Base-by-base conservation (phyloP, 2,888 invertebrate species). In the Anoplius nigerrimus region DNA sequence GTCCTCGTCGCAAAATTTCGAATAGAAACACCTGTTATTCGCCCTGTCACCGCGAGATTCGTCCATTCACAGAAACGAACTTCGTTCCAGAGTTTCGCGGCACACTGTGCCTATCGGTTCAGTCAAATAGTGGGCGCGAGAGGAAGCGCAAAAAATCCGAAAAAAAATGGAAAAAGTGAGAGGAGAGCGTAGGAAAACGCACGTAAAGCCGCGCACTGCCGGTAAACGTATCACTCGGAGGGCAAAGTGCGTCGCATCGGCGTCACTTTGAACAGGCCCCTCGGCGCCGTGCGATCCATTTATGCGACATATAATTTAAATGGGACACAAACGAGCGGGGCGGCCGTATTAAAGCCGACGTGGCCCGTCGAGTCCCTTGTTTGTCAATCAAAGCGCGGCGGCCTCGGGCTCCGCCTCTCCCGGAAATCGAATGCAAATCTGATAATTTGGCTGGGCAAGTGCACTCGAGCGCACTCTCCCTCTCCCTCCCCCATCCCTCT, bases 341-440 rank as follows among this genome's bases (percentile, higher is more conserved):
- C 27, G 13, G 8, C 34, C 16, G 15, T 34, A 53, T n/a, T 15
- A n/a, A 8, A 18, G 27, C 27, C 15, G 24, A 24, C 53, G 24
- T 34, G 34, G 34, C 34, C 34, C 71, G 59, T 52, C 51, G 59
- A 55, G 22, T 57, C 73, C 48, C 72, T 64, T 79, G 80, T 79
- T 81, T 77, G 79, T 73, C 79, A 77, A 80, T 81, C 80, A 79
- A 73, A 69, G 68, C 74, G 69, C 66, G 61, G 51, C 52, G 48
- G 55, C 61, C 52, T 20, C 34, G 66, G 54, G 34, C 34, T 13
- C 11, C 62, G 61, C 48, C 59, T 42, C 11, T 56, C 58, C 58
- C 65, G 65, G 61, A 69, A 76, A 72, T 77, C 72, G 66, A 77
- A 81, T 80, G 81, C 76, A 80, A 81, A 81, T 81, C 78, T 74